Evolutionary conservation across 2,113 vertebrate species (phyloP).

Genomic region (Epinephelus fuscoguttatus): DNA sequence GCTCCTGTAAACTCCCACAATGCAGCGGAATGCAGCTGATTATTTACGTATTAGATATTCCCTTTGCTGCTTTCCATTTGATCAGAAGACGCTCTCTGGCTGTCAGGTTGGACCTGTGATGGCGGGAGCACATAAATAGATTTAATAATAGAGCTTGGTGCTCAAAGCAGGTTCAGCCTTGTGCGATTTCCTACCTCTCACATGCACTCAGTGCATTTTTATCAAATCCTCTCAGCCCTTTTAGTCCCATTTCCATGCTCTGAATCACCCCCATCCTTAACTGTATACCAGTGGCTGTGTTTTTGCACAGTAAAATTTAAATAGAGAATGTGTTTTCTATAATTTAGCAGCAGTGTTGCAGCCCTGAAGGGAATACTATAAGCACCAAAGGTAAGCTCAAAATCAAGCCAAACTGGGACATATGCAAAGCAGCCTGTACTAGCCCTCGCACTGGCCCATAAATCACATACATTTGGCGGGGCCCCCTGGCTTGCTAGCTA

Average conservation of each 20-base stretch:
- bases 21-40: constrained; percentile 28
- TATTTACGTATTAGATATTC: constrained; percentile 64
- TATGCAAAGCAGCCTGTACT: constrained; percentile 89
- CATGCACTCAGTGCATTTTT: constrained; percentile 41
- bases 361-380: constrained; percentile 86
- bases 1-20: neutral
- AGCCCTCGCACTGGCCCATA: constrained; percentile 86
- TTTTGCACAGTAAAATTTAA: constrained; percentile 86
- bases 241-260: constrained; percentile 30
- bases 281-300: constrained; percentile 65
- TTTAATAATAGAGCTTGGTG: constrained; percentile 55
- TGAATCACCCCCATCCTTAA: constrained; percentile 23
- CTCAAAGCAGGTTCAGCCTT: constrained; percentile 40
- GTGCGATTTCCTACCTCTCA: constrained; percentile 41
- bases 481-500: constrained; percentile 36
- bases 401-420: constrained; percentile 88
- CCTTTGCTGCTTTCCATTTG: constrained; percentile 67
- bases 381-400: constrained; percentile 79
- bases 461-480: constrained; percentile 84
- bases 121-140: constrained; percentile 50
- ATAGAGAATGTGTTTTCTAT: constrained; percentile 89
- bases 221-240: constrained; percentile 58
- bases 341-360: constrained; percentile 86
- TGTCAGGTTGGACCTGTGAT: constrained; percentile 56
- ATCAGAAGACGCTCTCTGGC: constrained; percentile 53